Conservation (phyloP, 2,888 invertebrate species). For the Lithophane ornitopus region DNA sequence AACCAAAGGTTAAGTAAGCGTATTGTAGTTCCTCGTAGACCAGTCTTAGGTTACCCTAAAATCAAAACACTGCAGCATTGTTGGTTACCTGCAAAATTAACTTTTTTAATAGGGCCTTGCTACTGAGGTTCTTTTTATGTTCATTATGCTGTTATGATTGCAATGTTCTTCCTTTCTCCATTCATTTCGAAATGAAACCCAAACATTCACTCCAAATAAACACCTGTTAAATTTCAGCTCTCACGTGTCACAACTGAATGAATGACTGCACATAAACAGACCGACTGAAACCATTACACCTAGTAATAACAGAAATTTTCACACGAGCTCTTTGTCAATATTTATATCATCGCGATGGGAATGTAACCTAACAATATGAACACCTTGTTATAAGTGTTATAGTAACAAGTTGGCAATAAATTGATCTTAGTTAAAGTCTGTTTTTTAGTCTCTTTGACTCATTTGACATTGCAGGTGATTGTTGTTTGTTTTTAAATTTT, state of each 20-base stretch:
- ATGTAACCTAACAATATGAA: background rate
- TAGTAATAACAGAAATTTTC: constrained; percentile 37
- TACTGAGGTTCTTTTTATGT: no score
- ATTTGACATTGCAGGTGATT: no score
- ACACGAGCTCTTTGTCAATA: constrained; percentile 43
- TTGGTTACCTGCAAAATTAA: background rate
- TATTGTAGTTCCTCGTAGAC: background rate
- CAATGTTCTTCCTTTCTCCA: background rate
- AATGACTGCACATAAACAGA: constrained; percentile 20
- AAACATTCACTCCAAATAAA: background rate
- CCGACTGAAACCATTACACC: background rate
- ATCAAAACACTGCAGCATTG: background rate
- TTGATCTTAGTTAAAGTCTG: constrained; percentile 8
- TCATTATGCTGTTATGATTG: no score
- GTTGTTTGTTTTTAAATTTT: no score
- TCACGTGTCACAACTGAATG: constrained; percentile 2
- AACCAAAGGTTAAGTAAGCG: background rate
- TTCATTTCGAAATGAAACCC: background rate
- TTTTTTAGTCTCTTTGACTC: no score
- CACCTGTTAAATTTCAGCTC: background rate
- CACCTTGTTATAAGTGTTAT: background rate
- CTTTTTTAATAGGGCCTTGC: no score
- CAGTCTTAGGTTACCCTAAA: background rate
- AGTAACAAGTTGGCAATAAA: no score
- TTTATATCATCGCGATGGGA: constrained; percentile 22